These are phyloP conservation scores for Psococerastis gibbosa DNA, from an alignment of 2,888 invertebrate genomes.

Conservation along the genomic window DNA sequence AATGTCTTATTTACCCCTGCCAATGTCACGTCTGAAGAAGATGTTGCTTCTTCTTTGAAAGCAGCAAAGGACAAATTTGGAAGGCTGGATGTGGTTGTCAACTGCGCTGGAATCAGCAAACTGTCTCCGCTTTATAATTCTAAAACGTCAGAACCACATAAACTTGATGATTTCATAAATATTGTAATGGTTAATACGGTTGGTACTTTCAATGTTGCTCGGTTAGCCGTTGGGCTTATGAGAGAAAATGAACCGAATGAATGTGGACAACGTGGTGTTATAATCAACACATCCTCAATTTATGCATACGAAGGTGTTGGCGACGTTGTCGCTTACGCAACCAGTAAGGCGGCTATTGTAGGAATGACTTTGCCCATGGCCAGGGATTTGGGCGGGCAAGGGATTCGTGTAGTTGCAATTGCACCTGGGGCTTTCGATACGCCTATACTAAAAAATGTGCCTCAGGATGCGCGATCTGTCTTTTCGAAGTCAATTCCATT, in stretches of 20 bases:
- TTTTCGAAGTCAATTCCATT: slow-evolving; percentile 65
- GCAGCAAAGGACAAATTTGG: slow-evolving; percentile 63
- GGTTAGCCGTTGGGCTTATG: slow-evolving; percentile 66
- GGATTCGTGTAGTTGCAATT: slow-evolving; percentile 62
- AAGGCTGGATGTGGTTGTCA: slow-evolving; percentile 65
- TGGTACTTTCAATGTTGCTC: slow-evolving; percentile 86
- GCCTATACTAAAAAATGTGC: slow-evolving; percentile 53
- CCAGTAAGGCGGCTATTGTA: slow-evolving; percentile 81
- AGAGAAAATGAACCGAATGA: slow-evolving; percentile 60
- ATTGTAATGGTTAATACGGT: slow-evolving; percentile 53
- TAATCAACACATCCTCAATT: slow-evolving; percentile 88
- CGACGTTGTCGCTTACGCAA: slow-evolving; percentile 86
- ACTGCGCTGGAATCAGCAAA: slow-evolving; percentile 84
- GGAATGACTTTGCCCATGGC: slow-evolving; percentile 94
- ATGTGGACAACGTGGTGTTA: slow-evolving; percentile 78
- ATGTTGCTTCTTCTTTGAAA: slow-evolving; percentile 54
- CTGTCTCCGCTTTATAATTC: slow-evolving; percentile 82
- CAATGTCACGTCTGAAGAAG: slow-evolving; percentile 71
- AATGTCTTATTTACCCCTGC: slow-evolving; percentile 61
- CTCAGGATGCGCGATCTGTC: slow-evolving; percentile 63
- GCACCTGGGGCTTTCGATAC: slow-evolving; percentile 79
- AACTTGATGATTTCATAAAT: slow-evolving; percentile 18
- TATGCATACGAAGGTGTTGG: slow-evolving; percentile 94
- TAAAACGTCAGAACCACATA: slow-evolving; percentile 42
- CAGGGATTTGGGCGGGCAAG: slow-evolving; percentile 64